Conservation (phyloP, 2,113 vertebrate species). For the Carollia perspicillata region DNA sequence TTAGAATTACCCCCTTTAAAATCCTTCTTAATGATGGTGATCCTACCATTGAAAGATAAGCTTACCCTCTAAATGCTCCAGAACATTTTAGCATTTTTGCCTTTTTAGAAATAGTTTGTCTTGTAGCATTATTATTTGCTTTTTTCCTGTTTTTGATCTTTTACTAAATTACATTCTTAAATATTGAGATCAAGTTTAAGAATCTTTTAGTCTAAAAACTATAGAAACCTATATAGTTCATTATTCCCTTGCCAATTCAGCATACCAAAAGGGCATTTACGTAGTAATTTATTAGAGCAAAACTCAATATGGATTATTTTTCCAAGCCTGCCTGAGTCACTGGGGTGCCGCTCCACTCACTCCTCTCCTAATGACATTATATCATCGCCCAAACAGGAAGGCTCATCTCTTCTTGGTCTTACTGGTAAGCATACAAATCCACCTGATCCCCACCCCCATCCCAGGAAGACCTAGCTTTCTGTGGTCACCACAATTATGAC, state of each 20-base stretch:
- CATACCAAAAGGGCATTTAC: background rate
- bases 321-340: background rate
- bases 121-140: background rate
- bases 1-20: slow-evolving; percentile 1
- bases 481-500: background rate
- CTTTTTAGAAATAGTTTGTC: background rate
- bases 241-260: background rate
- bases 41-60: background rate
- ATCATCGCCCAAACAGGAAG: background rate
- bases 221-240: background rate
- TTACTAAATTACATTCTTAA: background rate
- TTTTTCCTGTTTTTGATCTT: background rate
- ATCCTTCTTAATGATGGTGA: background rate
- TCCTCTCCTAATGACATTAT: background rate
- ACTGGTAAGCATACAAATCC: background rate
- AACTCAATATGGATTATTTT: background rate
- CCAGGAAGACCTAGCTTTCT: background rate
- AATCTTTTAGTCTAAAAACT: background rate
- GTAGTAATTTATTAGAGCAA: background rate
- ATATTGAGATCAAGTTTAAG: background rate
- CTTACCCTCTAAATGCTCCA: background rate
- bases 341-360: background rate
- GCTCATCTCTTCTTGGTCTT: background rate
- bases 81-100: background rate
- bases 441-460: background rate